Evolutionary conservation across 1,140 invertebrate genomes (phyloP).

Genomic region (Drosophila busckii): DNA sequence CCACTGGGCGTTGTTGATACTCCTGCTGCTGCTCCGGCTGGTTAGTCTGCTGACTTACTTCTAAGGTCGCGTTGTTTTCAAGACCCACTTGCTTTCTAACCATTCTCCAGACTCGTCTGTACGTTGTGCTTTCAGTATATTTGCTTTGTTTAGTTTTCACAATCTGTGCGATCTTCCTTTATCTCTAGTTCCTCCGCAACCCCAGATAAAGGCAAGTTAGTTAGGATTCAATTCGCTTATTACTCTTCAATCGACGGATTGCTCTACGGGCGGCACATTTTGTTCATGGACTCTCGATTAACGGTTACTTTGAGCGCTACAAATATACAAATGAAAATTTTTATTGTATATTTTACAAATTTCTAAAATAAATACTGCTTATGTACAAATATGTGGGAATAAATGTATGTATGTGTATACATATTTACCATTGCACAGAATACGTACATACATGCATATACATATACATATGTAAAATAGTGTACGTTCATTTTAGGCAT

Average conservation of each 20-base stretch:
- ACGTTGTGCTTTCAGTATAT: slow-evolving; percentile 43
- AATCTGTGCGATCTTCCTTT: slow-evolving; percentile 1
- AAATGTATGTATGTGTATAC: too few species aligned
- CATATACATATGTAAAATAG: neutral
- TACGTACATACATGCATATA: slow-evolving; percentile 6
- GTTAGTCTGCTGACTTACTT: slow-evolving; percentile 54
- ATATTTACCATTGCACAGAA: too few species aligned
- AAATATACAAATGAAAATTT: too few species aligned
- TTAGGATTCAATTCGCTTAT: neutral
- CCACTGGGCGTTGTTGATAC: slow-evolving; percentile 23
- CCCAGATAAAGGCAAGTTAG: slow-evolving; percentile 7
- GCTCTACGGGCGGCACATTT: slow-evolving; percentile 36
- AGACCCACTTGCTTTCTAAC: slow-evolving; percentile 67
- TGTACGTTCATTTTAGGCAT: too few species aligned
- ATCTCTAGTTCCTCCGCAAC: neutral
- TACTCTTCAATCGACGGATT: neutral
- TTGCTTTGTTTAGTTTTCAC: slow-evolving; percentile 12
- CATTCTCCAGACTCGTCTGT: slow-evolving; percentile 65
- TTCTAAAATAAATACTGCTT: too few species aligned
- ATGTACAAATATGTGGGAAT: too few species aligned
- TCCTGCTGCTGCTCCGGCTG: slow-evolving; percentile 15
- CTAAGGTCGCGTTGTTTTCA: slow-evolving; percentile 64
- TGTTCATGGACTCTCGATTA: slow-evolving; percentile 13
- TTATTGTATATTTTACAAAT: too few species aligned
- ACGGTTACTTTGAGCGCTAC: neutral